Conservation (phyloP, 2,888 invertebrate species). For the Plebejus melissa region DNA sequence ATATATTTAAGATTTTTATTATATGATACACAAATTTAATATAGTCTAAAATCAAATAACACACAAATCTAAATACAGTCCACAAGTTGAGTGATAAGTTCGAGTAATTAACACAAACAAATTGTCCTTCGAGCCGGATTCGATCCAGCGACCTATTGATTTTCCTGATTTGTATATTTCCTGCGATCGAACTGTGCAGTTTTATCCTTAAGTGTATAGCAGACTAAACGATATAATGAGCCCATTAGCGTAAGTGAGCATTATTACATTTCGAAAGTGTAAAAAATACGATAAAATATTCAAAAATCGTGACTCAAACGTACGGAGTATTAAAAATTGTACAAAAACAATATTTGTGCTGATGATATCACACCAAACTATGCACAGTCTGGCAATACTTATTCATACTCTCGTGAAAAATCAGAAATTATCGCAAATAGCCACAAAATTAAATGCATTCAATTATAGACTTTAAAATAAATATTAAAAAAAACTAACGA, state of each 20-base stretch:
- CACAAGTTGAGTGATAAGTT: too few relatives aligned
- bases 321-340: conserved; percentile 64
- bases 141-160: too few relatives aligned
- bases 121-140: too few relatives aligned
- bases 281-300: conserved; percentile 39
- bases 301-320: conserved; percentile 61
- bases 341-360: conserved; percentile 53
- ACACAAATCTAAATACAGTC: too few relatives aligned
- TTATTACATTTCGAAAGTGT: conserved; percentile 23
- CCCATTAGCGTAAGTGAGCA: conserved; percentile 10
- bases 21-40: too few relatives aligned
- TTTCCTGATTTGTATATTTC: too few relatives aligned
- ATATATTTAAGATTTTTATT: too few relatives aligned
- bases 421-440: not conserved
- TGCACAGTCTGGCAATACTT: conserved; percentile 22
- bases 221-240: conserved; percentile 42
- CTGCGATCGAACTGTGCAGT: not conserved
- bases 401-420: not conserved
- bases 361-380: conserved; percentile 37
- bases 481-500: too few relatives aligned
- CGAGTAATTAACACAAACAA: too few relatives aligned
- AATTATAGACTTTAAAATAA: not conserved
- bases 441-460: not conserved
- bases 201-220: not conserved
- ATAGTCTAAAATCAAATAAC: too few relatives aligned